Evolutionary conservation across 2,113 vertebrate species (phyloP), one percentile per base, ranked within the genome.

Genomic region (Cyanoramphus novaezelandiae): DNA sequence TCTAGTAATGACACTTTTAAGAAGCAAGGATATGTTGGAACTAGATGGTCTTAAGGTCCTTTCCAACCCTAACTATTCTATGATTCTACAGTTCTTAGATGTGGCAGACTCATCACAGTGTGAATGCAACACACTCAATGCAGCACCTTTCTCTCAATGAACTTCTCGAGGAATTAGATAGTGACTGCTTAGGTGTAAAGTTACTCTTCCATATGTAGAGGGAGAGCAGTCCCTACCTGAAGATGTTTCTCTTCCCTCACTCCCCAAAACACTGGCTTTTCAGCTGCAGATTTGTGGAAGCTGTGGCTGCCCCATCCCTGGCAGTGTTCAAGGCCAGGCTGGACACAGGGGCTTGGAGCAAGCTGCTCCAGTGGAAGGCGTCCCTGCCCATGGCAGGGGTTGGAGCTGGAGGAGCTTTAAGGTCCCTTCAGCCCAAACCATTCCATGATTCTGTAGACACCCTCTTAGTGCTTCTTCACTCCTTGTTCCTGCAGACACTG

Each of bases 401-500:
- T 59, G 57, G 21, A 10, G 5, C 20, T 35, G 57, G 21, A 59
- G 0, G 21, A 35, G 33, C 57, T 35, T 23, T 59, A 35, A 35
- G 13, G 2, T 59, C 20, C 13, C 33, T 59, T 59, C 55, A n/a
- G 13, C 52, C 29, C 53, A 55, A 55, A 55, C 21, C 33, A 35
- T 35, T 59, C 33, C 33, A 10, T 35, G 33, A 15, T 35, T 35
- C 57, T 24, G 10, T 24, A 23, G 92, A 35, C 1, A 2, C 10
- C 15, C 16, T 27, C 28, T 87, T 33, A n/a, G 14, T 44, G 81
- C 29, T 62, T 63, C 47, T 74, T 65, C 17, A 11, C 21, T 67
- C 53, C 17, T 55, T 65, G 28, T 91, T 93, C 68, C 92, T 93
- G 33, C 92, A 98, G 98, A 64, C 7, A 1, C 10, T 2, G 28